Evolutionary conservation across 2,888 invertebrate species (phyloP), one percentile per base, ranked within the genome.

Genomic region (Venusia cambrica): DNA sequence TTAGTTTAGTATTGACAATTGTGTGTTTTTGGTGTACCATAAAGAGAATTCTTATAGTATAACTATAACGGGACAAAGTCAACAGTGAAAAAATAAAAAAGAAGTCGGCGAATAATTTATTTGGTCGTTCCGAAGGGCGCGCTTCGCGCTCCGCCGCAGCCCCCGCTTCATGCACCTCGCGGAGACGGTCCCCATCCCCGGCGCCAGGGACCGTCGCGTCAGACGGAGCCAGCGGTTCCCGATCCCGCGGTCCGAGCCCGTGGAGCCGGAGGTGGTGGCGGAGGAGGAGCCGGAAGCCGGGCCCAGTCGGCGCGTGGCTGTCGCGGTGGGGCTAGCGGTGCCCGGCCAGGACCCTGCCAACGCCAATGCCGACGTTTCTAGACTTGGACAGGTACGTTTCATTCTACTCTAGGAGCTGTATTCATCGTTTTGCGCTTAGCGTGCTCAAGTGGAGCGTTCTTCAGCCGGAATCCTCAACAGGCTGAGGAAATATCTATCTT

Each of bases 361-460:
- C 8, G 35, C 38, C 4, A 36, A 28, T 1, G 36, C 40, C 1
- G 38, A 33, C 0, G 38, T 19, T 8, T 34, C 56, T 11, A 47
- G 54, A 25, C 41, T 51, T 7, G 40, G 41, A n/a, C 55, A 47
- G 48, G 56, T 62, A 51, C 47, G 51, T 54, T 53, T 14, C 24
- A n/a, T 17, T 11, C 3, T 8, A 8, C 3, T n/a, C n/a, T n/a
- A n/a, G n/a, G n/a, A n/a, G n/a, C n/a, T n/a, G n/a, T n/a, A n/a
- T n/a, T n/a, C n/a, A n/a, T n/a, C n/a, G n/a, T n/a, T n/a, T n/a
- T n/a, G n/a, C n/a, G n/a, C n/a, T n/a, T n/a, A n/a, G n/a, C n/a
- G n/a, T n/a, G n/a, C n/a, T n/a, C n/a, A n/a, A n/a, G n/a, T n/a
- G n/a, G n/a, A n/a, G n/a, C n/a, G n/a, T n/a, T n/a, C n/a, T n/a